Evolutionary conservation across 2,113 vertebrate species (phyloP).

Genomic region (Leucosticte australis): DNA sequence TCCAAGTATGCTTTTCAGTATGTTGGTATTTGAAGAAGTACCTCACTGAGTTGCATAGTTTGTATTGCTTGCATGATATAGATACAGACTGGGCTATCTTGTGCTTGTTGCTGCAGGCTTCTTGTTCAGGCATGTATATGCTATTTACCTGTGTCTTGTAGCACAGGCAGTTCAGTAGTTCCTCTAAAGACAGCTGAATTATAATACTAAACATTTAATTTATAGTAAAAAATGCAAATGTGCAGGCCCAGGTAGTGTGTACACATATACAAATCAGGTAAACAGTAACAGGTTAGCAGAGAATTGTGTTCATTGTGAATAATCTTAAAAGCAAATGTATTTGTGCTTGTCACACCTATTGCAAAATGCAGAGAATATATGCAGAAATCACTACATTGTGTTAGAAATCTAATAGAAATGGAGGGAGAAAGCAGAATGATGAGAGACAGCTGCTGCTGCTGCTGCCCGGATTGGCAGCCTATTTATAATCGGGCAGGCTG

Average conservation of each 20-base stretch:
- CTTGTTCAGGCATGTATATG: constrained; percentile 18
- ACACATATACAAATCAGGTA: constrained; percentile 41
- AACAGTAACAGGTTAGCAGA: constrained; percentile 55
- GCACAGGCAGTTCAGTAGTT: constrained; percentile 37
- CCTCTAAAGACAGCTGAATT: constrained; percentile 64
- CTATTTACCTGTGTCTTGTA: constrained; percentile 26
- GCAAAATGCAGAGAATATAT: constrained; percentile 18
- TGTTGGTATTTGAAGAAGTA: constrained; percentile 5
- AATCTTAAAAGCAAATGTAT: constrained; percentile 55
- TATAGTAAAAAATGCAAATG: constrained; percentile 31
- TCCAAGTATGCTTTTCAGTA: not conserved
- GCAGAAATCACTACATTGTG: constrained; percentile 49
- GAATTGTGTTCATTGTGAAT: constrained; percentile 41
- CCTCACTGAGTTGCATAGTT: not conserved
- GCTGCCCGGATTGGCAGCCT: constrained; percentile 69
- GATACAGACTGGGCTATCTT: constrained; percentile 19
- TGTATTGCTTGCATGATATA: not conserved
- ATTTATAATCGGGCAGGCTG: constrained; percentile 70
- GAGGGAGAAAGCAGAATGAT: constrained; percentile 48
- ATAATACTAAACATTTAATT: constrained; percentile 51
- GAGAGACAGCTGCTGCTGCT: constrained; percentile 63
- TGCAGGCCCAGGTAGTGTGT: constrained; percentile 48
- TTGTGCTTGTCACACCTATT: constrained; percentile 47
- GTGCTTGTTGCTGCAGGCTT: constrained; percentile 4
- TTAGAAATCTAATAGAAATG: constrained; percentile 65